Base-by-base conservation (phyloP, 2,888 invertebrate species). In the Scaptodrosophila latifasciaeformis region DNA sequence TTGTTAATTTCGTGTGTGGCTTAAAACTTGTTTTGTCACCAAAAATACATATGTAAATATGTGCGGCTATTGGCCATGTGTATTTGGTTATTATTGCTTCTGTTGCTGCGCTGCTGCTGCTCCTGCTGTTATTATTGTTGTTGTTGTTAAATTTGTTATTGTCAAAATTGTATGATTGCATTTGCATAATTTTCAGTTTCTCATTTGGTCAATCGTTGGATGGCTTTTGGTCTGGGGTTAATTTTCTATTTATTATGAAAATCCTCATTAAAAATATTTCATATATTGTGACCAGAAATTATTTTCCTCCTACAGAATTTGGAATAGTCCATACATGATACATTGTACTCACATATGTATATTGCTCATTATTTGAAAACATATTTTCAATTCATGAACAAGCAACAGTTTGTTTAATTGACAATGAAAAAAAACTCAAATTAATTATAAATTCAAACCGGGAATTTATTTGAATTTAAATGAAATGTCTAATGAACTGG, bases 191-290 rank as follows among this genome's bases (percentile, higher is more conserved):
- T 55, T 53, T 44, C 29, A 30, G 61, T 34, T 53, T 37, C 24
- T 37, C 46, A 58, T 52, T 49, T 64, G 49, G 50, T 47, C 19
- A 45, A 51, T 44, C 24, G 24, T 56, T 13, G 31, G 47, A n/a
- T n/a, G n/a, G n/a, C n/a, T n/a, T 49, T 65, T 64, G 45, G 56
- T 61, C 57, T 31, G 27, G 34, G 48, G 34, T 18, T 62, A 51
- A 61, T 61, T 62, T 51, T 58, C 34, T 30, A 57, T 60, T 62
- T 58, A 50, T 63, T 59, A 57, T 67, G 51, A 34, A 13, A 34
- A 34, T 34, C 13, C 1, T 10, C 9, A 13, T 34, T 7, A 34
- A 10, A 13, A 34, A 13, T 13, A 5, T 1, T 2, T 30, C 12
- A 12, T n/a, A 3, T 10, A 13, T 34, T 34, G 12, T 31, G 31